Conservation (phyloP, 2,888 invertebrate species). For the Ophion slaviceki region DNA sequence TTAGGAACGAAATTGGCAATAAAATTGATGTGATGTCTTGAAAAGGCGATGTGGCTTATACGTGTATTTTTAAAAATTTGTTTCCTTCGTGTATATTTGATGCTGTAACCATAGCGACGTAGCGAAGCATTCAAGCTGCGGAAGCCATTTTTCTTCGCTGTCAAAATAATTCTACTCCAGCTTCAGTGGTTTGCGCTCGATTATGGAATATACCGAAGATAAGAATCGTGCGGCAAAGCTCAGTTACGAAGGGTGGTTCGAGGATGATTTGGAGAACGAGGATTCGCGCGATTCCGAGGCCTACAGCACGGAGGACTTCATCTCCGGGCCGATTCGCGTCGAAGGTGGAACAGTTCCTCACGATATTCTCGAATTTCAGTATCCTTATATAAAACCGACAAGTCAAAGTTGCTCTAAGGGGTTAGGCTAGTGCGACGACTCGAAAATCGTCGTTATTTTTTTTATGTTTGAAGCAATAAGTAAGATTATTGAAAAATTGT, state of each 20-base stretch:
- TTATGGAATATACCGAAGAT: constrained; percentile 45
- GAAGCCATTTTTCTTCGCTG: not conserved
- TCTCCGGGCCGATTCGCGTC: constrained; percentile 85
- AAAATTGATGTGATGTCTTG: constrained; percentile 22
- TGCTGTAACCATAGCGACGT: constrained; percentile 53
- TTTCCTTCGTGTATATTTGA: constrained; percentile 1
- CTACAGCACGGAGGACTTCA: constrained; percentile 84
- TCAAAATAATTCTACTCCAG: not conserved
- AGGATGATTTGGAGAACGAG: constrained; percentile 54
- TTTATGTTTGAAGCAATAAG: not conserved
- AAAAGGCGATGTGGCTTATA: constrained; percentile 25
- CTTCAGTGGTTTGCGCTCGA: not conserved
- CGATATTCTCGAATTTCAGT: constrained; percentile 88
- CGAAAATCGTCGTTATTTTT: not conserved
- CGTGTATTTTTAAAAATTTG: not conserved
- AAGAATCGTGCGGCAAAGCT: constrained; percentile 29
- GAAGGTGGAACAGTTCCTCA: constrained; percentile 85
- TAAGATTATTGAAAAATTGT: no score
- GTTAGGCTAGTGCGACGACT: not conserved
- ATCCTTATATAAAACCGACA: constrained; percentile 84
- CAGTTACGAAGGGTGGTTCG: constrained; percentile 59
- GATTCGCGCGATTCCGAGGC: constrained; percentile 57
- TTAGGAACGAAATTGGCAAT: constrained; percentile 49
- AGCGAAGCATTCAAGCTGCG: not conserved
- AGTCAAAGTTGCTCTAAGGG: not conserved